A percentile compares a stretch with the other conserved stretches of the same genome.
These are phyloP conservation scores for Cyprinus carpio DNA, from an alignment of 2,113 vertebrate species.

Conservation along the genomic window DNA sequence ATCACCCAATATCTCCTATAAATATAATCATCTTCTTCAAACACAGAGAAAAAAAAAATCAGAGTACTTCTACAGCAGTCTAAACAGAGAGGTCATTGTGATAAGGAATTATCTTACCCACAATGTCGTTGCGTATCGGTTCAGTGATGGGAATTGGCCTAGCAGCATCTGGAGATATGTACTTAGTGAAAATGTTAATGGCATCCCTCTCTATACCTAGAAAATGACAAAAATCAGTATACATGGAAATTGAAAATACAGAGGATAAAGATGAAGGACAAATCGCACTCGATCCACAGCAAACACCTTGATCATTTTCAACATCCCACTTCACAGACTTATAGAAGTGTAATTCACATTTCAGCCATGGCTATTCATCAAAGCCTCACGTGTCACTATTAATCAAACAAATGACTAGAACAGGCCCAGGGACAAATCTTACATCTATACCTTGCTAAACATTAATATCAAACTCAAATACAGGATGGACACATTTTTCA, in stretches of 20 bases:
- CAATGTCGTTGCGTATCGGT: conserved; percentile 93
- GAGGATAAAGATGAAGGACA: neutral
- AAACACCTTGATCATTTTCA: neutral
- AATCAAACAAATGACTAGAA: conserved; percentile 7
- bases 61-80: neutral
- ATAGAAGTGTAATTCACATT: neutral
- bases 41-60: neutral
- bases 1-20: neutral
- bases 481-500: neutral
- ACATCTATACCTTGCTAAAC: neutral
- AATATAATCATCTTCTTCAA: conserved; percentile 6
- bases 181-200: conserved; percentile 96
- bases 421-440: neutral
- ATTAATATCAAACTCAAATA: conserved; percentile 17
- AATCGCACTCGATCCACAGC: neutral
- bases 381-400: conserved; percentile 9
- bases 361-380: neutral
- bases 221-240: conserved; percentile 19
- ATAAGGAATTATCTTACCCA: conserved; percentile 80
- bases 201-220: conserved; percentile 97
- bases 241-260: neutral
- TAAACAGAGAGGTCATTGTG: neutral
- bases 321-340: neutral
- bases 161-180: conserved; percentile 95
- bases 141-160: conserved; percentile 96